These are phyloP conservation scores for Pogonognathellus flavescens DNA, from an alignment of 1,140 invertebrate species.

Conservation along the genomic window DNA sequence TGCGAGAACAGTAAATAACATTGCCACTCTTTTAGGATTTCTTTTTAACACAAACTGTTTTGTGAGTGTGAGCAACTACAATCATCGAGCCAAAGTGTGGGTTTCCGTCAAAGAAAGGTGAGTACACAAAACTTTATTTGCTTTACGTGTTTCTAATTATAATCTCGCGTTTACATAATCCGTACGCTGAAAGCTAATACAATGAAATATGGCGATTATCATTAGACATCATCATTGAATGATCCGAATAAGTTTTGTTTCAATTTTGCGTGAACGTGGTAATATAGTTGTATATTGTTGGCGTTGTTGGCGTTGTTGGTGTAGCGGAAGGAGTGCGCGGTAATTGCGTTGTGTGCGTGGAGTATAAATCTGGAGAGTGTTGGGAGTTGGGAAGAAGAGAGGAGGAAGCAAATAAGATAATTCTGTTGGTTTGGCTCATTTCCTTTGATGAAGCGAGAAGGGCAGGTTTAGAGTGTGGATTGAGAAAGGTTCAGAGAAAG, in stretches of 20 bases:
- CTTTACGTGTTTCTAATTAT: too few relatives aligned
- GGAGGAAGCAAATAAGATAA: neutral
- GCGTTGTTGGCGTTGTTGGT: neutral
- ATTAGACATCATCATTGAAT: too few relatives aligned
- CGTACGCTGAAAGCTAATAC: too few relatives aligned
- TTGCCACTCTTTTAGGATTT: too few relatives aligned
- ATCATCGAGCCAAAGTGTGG: too few relatives aligned
- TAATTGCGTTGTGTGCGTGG: neutral
- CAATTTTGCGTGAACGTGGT: neutral
- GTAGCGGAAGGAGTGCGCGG: neutral
- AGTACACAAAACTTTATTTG: too few relatives aligned
- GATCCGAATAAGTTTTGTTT: neutral
- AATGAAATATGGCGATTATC: too few relatives aligned
- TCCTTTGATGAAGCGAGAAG: slow-evolving; percentile 9
- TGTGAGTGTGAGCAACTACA: too few relatives aligned
- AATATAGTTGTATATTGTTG: neutral
- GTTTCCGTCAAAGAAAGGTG: too few relatives aligned
- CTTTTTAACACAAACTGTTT: too few relatives aligned
- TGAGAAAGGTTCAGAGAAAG: neutral
- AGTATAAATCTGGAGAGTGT: neutral
- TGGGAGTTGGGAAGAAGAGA: neutral
- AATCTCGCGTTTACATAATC: too few relatives aligned
- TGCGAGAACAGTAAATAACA: too few relatives aligned
- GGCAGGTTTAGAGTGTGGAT: neutral
- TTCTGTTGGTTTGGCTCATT: slow-evolving; percentile 30